Percentiles rank a stretch among this genome's conserved stretches.
phyloP scores from a whole-genome alignment of 1,140 invertebrate species.

The Bombus affinis region DNA sequence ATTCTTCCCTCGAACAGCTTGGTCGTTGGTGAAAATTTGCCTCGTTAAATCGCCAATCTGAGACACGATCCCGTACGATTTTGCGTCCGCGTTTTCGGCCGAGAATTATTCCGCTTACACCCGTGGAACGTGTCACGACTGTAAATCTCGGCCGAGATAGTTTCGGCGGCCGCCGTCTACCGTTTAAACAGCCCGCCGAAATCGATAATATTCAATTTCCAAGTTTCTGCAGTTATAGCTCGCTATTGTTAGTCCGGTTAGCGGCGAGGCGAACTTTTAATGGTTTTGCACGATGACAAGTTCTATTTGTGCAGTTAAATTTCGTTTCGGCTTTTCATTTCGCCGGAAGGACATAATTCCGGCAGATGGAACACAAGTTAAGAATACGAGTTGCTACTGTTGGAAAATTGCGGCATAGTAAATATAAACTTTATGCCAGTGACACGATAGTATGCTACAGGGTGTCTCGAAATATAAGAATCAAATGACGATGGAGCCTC shows the following conservation, averaged over 20 bases:
- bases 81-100: not conserved
- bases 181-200: constrained; percentile 5
- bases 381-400: not conserved
- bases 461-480: no score
- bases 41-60: not conserved
- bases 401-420: not conserved
- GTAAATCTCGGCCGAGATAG: not conserved
- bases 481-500: no score
- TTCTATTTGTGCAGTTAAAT: not conserved
- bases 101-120: not conserved
- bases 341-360: not conserved
- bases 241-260: not conserved
- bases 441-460: no score
- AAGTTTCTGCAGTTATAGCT: not conserved
- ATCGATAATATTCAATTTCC: constrained; percentile 28
- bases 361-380: not conserved
- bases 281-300: not conserved
- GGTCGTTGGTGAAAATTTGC: not conserved
- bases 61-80: not conserved
- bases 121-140: not conserved
- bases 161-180: not conserved
- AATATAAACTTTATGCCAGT: not conserved
- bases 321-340: not conserved
- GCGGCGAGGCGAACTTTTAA: not conserved
- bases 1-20: not conserved